Base-by-base conservation (phyloP, 2,113 vertebrate species). In the Bucco capensis region DNA sequence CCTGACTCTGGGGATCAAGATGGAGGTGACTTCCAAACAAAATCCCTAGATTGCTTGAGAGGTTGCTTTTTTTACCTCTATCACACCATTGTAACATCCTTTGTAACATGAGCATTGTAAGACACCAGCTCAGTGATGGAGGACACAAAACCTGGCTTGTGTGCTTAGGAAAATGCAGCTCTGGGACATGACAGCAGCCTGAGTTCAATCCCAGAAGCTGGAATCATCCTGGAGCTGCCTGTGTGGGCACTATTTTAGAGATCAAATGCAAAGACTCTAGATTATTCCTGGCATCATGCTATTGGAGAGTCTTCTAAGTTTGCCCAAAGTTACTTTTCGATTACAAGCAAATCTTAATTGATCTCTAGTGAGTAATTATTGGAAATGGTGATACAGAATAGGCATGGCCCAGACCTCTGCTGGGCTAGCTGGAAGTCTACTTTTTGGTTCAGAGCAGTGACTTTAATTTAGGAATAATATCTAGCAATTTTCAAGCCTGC, bases 401-500 rank as follows among this genome's bases (percentile, higher is more conserved):
- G 38, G 30, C 27, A 38, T 1, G 8, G 33, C 37, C 33, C 9
- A 11, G 35, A 49, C 6, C 24, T 64, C 51, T 74, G 4, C 53
- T 69, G 38, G 35, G 24, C n/a, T 54, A 0, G 27, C 47, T 19
- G 8, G 10, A 77, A 62, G n/a, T 24, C 17, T 64, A 6, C 73
- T 69, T 78, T 83, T 50, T 75, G 70, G 44, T 51, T 47, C 5
- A 2, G 31, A 92, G 53, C 1, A 0, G 28, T 82, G 49, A n/a
- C 44, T 74, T 86, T 30, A 72, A 74, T 0, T 49, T 42, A 56
- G 25, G 53, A 71, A 65, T 57, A 72, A 76, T 17, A 87, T 38
- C 53, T 38, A 82, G 81, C 50, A 49, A 53, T 93, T 84, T 93
- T 74, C 66, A 84, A 82, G 89, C 58, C 71, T 93, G 42, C 33